Percentiles rank a stretch among this genome's conserved stretches.
phyloP scores from a whole-genome alignment of 2,797 vertebrate species.

The Aselliscus stoliczkanus region DNA sequence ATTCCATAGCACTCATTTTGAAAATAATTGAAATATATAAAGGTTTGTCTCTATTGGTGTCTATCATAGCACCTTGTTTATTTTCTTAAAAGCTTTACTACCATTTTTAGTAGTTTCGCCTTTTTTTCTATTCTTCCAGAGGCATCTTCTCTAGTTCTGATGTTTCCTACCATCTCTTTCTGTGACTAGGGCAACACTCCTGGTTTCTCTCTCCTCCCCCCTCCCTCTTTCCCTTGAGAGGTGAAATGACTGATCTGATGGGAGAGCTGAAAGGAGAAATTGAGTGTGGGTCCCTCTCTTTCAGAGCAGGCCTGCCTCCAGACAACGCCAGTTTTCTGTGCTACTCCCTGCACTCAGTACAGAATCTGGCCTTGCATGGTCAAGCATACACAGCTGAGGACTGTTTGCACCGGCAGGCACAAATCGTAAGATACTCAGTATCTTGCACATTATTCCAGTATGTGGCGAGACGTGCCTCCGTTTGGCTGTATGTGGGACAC shows the following conservation, averaged over 20 bases:
- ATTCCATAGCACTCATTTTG: background rate
- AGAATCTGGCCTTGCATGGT: background rate
- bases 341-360: background rate
- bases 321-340: background rate
- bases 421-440: background rate
- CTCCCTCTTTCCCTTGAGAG: background rate
- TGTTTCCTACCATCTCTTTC: background rate
- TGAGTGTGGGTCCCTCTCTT: background rate
- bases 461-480: background rate
- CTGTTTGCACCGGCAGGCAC: background rate
- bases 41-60: background rate
- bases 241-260: background rate
- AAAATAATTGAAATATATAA: background rate
- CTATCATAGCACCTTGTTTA: background rate
- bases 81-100: slow-evolving; percentile 8
- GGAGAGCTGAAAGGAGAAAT: background rate
- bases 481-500: background rate
- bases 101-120: background rate
- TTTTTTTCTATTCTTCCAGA: background rate
- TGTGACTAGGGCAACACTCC: background rate
- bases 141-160: background rate
- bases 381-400: background rate
- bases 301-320: background rate
- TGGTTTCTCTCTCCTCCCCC: background rate
- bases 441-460: background rate